Base-by-base conservation (phyloP, 1,140 invertebrate species). In the Drosophila sechellia region DNA sequence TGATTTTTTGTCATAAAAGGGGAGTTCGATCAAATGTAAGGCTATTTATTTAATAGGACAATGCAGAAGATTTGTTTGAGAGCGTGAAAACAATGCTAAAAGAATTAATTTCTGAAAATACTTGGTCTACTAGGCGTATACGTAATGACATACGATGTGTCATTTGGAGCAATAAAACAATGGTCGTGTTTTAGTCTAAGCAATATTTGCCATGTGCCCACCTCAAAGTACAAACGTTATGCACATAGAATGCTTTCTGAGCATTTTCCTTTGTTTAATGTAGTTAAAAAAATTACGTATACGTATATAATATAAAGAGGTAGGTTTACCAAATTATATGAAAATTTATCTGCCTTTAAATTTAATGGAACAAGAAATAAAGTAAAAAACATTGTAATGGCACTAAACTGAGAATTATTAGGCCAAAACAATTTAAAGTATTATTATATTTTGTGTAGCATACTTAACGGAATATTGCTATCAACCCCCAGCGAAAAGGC, bases 1-100 rank as follows among this genome's bases (percentile, higher is more conserved):
- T 34, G 31, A 59, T 63, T 59, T 59, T 34, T 49, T 40, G 20
- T 37, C 17, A 46, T 68, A 46, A 54, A 65, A 68, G 34, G n/a
- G 43, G 42, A 56, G 12, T 17, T 43, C 43, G 57, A 57, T 69
- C 50, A 48, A 49, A 17, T 27, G 31, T 35, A 49, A 12, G 35
- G 64, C 20, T 57, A 39, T 64, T 11, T n/a, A 34, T 34, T 34
- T 50, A 35, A 50, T 40, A 52, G 13, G 11, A 20, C 27, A 25
- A 25, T 34, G 34, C 20, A 11, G 15, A 4, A 15, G 6, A 15
- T 5, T 48, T 58, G 8, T 10, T 3, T 10, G 13, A 40, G 4
- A 1, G 12, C 4, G 4, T 15, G 8, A n/a, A 12, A 34, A 11
- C 12, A 20, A 25, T 4, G 4, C 12, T 17, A 11, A 10, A 15